phyloP scores from a whole-genome alignment of 2,113 vertebrate genomes.

The Lepus europaeus region DNA sequence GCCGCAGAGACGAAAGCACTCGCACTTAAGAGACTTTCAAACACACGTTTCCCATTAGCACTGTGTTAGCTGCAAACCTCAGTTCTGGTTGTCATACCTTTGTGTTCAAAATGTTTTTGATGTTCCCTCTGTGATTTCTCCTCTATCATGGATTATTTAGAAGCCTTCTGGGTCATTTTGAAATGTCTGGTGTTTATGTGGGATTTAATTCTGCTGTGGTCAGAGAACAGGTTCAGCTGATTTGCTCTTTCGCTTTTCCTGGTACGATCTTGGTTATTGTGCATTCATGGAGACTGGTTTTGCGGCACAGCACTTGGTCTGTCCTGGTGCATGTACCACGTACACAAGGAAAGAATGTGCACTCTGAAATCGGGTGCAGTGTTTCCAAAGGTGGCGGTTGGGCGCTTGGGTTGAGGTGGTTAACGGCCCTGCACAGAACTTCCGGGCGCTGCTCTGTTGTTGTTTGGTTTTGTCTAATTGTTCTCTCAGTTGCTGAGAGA shows the following conservation, averaged over 20 bases:
- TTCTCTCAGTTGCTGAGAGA: neutral
- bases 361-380: neutral
- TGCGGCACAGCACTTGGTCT: neutral
- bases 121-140: slow-evolving; percentile 33
- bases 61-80: neutral
- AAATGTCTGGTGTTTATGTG: neutral
- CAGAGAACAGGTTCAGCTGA: neutral
- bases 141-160: neutral
- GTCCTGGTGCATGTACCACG: neutral
- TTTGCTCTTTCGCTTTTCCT: neutral
- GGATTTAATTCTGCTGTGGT: slow-evolving; percentile 9
- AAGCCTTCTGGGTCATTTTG: neutral
- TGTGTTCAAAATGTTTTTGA: slow-evolving; percentile 18
- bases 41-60: neutral
- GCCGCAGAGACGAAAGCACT: neutral
- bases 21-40: neutral
- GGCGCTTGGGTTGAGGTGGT: neutral
- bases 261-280: neutral
- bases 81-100: neutral
- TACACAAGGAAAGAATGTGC: neutral
- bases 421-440: neutral
- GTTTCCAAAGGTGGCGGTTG: neutral
- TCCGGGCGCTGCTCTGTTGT: neutral
- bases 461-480: neutral
- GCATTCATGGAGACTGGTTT: neutral